phyloP scores from a whole-genome alignment of 2,888 invertebrate species.

The Phrixothrix hirtus region DNA sequence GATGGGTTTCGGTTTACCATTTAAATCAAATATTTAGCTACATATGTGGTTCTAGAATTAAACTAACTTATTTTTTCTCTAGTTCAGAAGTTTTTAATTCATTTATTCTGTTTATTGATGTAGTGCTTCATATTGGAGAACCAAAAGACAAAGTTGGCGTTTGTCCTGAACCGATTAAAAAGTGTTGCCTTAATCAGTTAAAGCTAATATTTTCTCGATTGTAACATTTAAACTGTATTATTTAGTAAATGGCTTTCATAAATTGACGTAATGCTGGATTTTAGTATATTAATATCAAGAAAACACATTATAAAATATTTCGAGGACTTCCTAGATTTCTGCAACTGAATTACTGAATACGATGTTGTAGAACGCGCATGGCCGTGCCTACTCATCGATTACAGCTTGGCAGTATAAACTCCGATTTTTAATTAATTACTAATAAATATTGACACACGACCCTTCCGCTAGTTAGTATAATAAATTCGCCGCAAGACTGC shows the following conservation, averaged over 20 bases:
- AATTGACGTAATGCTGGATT: conserved; percentile 17
- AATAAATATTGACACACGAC: conserved; percentile 34
- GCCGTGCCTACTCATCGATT: conserved; percentile 23
- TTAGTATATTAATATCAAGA: conserved; percentile 14
- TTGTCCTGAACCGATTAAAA: too few relatives aligned
- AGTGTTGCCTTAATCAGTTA: too few relatives aligned
- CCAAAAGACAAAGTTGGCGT: too few relatives aligned
- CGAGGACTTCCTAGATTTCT: conserved; percentile 2
- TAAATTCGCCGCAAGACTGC: conserved; percentile 33
- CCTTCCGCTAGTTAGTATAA: conserved; percentile 31
- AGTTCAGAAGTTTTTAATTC: too few relatives aligned
- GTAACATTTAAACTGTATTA: too few relatives aligned
- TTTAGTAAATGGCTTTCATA: conserved; percentile 14
- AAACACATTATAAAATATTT: conserved; percentile 14
- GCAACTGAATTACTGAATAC: conserved; percentile 7
- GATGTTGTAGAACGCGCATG: conserved; percentile 18
- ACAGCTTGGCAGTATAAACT: conserved; percentile 23
- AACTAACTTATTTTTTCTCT: neutral
- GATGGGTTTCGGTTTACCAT: conserved; percentile 10
- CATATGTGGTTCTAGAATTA: conserved; percentile 3
- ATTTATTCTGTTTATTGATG: too few relatives aligned
- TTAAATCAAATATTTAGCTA: conserved; percentile 8
- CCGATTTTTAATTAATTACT: conserved; percentile 34
- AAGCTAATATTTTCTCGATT: too few relatives aligned
- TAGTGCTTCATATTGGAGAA: too few relatives aligned